Evolutionary conservation across 2,113 vertebrate species (phyloP).

Genomic region (Lanius ludovicianus): DNA sequence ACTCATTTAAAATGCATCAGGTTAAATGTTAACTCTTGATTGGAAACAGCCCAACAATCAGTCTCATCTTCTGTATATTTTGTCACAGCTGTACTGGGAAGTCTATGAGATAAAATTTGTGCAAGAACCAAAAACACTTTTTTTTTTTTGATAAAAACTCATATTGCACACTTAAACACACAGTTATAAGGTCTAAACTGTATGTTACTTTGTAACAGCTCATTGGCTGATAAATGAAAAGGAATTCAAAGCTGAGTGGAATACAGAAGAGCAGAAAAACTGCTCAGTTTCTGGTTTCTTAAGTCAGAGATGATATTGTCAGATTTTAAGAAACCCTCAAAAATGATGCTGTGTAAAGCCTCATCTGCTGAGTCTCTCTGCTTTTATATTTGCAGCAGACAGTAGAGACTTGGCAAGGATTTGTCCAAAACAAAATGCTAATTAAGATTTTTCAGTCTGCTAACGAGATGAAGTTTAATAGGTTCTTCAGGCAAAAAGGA

Average conservation of each 20-base stretch:
- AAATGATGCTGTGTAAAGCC: background rate
- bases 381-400: background rate
- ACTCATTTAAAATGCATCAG: background rate
- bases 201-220: background rate
- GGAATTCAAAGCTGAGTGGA: background rate
- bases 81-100: background rate
- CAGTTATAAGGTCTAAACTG: background rate
- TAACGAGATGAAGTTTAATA: constrained; percentile 66
- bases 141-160: background rate
- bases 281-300: background rate
- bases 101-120: background rate
- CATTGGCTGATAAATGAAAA: background rate
- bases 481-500: constrained; percentile 71
- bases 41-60: background rate
- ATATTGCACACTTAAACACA: background rate
- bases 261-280: background rate
- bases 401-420: constrained; percentile 21
- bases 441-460: constrained; percentile 65
- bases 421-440: constrained; percentile 54
- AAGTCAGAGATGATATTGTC: background rate
- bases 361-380: background rate
- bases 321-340: background rate
- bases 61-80: background rate
- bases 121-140: background rate
- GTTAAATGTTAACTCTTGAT: background rate